Evolutionary conservation across 2,888 invertebrate species (phyloP), one percentile per base, ranked within the genome.

Genomic region (Neria commutata): DNA sequence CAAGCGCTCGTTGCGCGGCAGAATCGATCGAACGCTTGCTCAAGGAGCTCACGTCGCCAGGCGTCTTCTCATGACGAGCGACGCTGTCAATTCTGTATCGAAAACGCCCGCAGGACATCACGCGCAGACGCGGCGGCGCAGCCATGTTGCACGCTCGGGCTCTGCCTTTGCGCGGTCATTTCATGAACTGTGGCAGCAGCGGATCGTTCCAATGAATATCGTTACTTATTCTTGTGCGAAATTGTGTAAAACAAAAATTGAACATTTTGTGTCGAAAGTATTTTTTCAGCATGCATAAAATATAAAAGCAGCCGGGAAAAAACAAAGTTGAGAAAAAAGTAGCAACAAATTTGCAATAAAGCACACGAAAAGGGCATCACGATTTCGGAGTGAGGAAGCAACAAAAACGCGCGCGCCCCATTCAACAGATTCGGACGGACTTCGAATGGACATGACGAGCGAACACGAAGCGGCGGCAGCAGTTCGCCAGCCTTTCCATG

Each of bases 21-120:
- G 42, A 42, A 42, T 42, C 17, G 24, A 14, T 3, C n/a, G 34
- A 52, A 14, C 53, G 29, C 51, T 50, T 45, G 47, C 47, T 19
- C 54, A 54, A 49, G 47, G 56, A 29, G 54, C 47, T 57, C 54
- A 52, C 42, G 55, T 3, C 42, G 42, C 19, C 42, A 4, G n/a
- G 37, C 37, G n/a, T n/a, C n/a, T n/a, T n/a, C n/a, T n/a, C n/a
- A n/a, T n/a, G n/a, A n/a, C n/a, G n/a, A n/a, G n/a, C n/a, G n/a
- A 37, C 6, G 37, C 37, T 14, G 6, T 14, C 37, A 5, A 42
- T 42, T 42, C 42, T 42, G 42, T 42, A n/a, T 4, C 42, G 42
- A 60, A 68, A 66, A 61, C 63, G 48, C 64, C 71, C 71, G 62
- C 70, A 65, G 71, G 71, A 69, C 67, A 70, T 66, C 65, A 66